Percentiles rank a stretch among this genome's conserved stretches.
These are phyloP conservation scores for Drosophila hamatofila DNA, from an alignment of 2,888 invertebrate genomes.

Conservation along the genomic window DNA sequence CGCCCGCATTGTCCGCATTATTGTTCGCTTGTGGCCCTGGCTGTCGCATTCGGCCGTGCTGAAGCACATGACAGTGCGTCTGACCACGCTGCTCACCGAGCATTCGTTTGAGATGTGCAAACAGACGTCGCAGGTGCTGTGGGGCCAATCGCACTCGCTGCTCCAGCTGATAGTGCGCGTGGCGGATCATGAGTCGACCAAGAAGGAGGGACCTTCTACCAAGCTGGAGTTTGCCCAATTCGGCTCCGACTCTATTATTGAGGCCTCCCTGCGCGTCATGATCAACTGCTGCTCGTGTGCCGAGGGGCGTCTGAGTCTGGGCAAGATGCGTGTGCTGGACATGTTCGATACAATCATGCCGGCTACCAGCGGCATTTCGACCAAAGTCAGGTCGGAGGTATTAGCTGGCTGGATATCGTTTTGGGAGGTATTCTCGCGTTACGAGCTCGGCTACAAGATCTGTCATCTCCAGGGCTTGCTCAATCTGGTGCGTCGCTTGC, in stretches of 20 bases:
- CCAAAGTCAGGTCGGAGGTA: slow-evolving; percentile 73
- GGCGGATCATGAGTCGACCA: slow-evolving; percentile 77
- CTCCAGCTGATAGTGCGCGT: slow-evolving; percentile 79
- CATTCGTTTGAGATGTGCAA: slow-evolving; percentile 83
- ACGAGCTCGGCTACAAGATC: slow-evolving; percentile 76
- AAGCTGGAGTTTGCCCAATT: slow-evolving; percentile 23
- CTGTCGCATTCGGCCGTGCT: slow-evolving; percentile 78
- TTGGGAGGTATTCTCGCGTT: slow-evolving; percentile 83
- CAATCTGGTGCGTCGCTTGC: slow-evolving; percentile 63
- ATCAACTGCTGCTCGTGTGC: slow-evolving; percentile 83
- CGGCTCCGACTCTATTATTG: slow-evolving; percentile 44
- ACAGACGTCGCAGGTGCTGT: slow-evolving; percentile 70
- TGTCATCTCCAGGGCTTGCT: slow-evolving; percentile 78
- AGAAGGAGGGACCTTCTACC: slow-evolving; percentile 56
- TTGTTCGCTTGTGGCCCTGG: slow-evolving; percentile 83
- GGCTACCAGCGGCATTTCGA: slow-evolving; percentile 45
- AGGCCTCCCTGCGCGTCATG: slow-evolving; percentile 75
- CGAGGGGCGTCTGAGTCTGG: slow-evolving; percentile 82
- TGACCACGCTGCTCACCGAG: slow-evolving; percentile 79
- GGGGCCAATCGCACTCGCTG: slow-evolving; percentile 75
- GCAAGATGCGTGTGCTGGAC: slow-evolving; percentile 80
- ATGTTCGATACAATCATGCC: slow-evolving; percentile 82
- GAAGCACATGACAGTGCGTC: slow-evolving; percentile 69
- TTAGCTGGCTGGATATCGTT: slow-evolving; percentile 81
- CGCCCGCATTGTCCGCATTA: slow-evolving; percentile 58